These are phyloP conservation scores for Cosmopolites sordidus DNA, from an alignment of 2,888 invertebrate species.

Conservation along the genomic window DNA sequence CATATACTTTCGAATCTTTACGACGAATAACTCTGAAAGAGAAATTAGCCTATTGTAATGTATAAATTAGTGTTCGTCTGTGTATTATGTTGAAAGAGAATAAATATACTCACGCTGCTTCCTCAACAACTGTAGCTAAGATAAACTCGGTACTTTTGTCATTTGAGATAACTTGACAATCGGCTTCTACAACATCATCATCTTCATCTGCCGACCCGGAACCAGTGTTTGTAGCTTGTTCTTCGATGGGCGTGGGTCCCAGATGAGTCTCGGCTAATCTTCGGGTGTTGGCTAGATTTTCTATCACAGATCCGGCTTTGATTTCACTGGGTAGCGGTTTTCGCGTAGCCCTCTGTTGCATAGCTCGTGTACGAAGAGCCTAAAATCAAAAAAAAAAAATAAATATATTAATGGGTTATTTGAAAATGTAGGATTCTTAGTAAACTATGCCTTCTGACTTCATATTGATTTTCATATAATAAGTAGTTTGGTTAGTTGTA, in stretches of 20 bases:
- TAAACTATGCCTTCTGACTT: too few relatives aligned
- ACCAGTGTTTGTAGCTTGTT: conserved; percentile 76
- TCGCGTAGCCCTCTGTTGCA: conserved; percentile 75
- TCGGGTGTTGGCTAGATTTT: conserved; percentile 80
- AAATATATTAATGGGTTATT: too few relatives aligned
- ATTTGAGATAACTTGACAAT: conserved; percentile 83
- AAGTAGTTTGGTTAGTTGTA: too few relatives aligned
- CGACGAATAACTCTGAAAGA: conserved; percentile 20
- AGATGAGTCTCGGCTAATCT: conserved; percentile 72
- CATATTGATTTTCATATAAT: too few relatives aligned
- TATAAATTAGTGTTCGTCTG: background rate
- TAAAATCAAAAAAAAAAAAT: conserved; percentile 46
- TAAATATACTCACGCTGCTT: conserved; percentile 66
- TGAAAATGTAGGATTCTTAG: too few relatives aligned
- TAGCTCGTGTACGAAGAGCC: conserved; percentile 81
- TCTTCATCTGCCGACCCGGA: conserved; percentile 87
- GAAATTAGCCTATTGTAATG: conserved; percentile 2
- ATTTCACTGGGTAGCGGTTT: conserved; percentile 72
- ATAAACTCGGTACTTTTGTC: conserved; percentile 89
- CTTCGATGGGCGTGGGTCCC: conserved; percentile 63
- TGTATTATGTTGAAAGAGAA: background rate
- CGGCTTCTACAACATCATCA: conserved; percentile 62
- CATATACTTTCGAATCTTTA: conserved; percentile 16
- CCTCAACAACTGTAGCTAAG: conserved; percentile 82
- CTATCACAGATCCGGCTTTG: conserved; percentile 77